Percentiles rank a stretch among this genome's conserved stretches.
These are phyloP conservation scores for Idris sp. DNA, from an alignment of 1,140 invertebrate genomes.

Conservation along the genomic window DNA sequence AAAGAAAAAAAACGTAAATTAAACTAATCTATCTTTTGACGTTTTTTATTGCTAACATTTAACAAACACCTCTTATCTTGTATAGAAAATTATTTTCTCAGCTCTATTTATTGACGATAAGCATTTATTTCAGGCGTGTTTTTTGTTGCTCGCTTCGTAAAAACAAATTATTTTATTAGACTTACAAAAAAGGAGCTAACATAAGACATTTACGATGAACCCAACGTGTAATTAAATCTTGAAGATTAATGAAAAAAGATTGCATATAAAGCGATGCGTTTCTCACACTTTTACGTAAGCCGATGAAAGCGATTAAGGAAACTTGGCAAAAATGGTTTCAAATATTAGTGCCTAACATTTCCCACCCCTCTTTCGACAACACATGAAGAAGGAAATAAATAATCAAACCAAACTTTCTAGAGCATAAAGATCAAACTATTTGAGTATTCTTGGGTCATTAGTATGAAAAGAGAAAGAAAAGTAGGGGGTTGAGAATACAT, in stretches of 20 bases:
- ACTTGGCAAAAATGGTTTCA: slow-evolving; percentile 6
- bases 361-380: slow-evolving; percentile 18
- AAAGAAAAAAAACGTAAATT: too few relatives aligned
- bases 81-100: too few relatives aligned
- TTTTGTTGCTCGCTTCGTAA: too few relatives aligned
- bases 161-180: slow-evolving; percentile 16
- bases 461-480: too few relatives aligned
- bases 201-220: slow-evolving; percentile 14
- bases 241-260: slow-evolving; percentile 33
- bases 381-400: not conserved
- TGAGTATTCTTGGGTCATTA: not conserved
- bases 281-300: slow-evolving; percentile 39
- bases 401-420: slow-evolving; percentile 30
- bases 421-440: slow-evolving; percentile 23
- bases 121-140: too few relatives aligned
- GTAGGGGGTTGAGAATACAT: not conserved
- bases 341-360: slow-evolving; percentile 16
- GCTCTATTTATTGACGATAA: too few relatives aligned
- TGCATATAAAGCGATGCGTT: slow-evolving; percentile 29
- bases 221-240: slow-evolving; percentile 17
- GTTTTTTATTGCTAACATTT: not conserved
- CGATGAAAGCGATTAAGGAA: slow-evolving; percentile 36
- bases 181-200: slow-evolving; percentile 4
- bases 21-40: too few relatives aligned
- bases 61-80: too few relatives aligned